Evolutionary conservation across 2,113 vertebrate species (phyloP).

Genomic region (Alces alces): DNA sequence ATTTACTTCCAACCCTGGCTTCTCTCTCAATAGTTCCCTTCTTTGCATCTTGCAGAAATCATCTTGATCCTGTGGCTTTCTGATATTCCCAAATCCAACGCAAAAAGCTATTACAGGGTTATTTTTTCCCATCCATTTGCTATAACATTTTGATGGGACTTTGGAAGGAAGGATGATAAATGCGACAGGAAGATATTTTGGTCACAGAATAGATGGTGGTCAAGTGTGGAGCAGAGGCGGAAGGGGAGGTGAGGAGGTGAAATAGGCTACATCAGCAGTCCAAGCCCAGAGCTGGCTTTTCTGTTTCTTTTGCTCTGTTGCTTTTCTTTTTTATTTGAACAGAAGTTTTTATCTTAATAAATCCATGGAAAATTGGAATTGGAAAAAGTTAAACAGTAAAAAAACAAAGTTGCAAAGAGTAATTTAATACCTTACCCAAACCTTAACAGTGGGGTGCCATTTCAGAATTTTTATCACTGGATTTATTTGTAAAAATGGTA

Average conservation of each 20-base stretch:
- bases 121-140: not conserved
- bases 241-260: not conserved
- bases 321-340: not conserved
- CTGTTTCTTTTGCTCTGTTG: not conserved
- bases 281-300: not conserved
- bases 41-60: not conserved
- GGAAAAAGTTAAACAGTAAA: not conserved
- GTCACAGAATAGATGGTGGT: not conserved
- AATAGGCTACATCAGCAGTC: not conserved
- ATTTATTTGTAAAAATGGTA: not conserved
- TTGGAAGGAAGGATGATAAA: not conserved
- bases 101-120: not conserved
- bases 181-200: not conserved
- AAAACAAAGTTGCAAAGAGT: not conserved
- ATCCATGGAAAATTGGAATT: not conserved
- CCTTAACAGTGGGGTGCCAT: not conserved
- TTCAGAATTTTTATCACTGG: not conserved
- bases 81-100: not conserved
- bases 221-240: too few species aligned
- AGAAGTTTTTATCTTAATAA: not conserved
- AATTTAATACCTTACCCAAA: conserved; percentile 4
- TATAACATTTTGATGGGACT: not conserved
- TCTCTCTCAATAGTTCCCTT: not conserved
- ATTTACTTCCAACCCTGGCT: not conserved
- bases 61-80: not conserved